Evolutionary conservation across 92 coral and sea anemone species (phyloP).

Genomic region (Phenganax marumi): DNA sequence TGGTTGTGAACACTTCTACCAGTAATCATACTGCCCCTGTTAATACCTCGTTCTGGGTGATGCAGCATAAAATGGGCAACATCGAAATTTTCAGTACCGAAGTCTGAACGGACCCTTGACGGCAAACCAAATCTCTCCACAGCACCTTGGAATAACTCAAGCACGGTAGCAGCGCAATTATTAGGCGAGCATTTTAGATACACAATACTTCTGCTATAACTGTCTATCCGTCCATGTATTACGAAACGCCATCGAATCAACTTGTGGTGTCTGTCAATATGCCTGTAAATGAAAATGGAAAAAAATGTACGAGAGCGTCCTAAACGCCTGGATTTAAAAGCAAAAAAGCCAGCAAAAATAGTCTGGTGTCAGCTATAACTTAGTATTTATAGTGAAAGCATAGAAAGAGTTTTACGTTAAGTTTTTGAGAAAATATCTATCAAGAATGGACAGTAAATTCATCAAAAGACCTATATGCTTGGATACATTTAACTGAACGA

Average conservation of each 20-base stretch:
- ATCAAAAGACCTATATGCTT: background rate
- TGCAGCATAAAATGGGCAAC: constrained; percentile 17
- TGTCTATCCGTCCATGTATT: constrained; percentile 50
- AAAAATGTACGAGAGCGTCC: background rate
- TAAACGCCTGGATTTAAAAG: background rate
- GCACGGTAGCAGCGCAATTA: constrained; percentile 7
- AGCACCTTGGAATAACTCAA: constrained; percentile 7
- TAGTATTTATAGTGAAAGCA: too few species aligned
- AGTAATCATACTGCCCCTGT: constrained; percentile 60
- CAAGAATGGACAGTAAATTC: background rate
- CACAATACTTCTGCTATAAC: constrained; percentile 43
- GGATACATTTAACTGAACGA: too few species aligned
- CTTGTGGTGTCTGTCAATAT: constrained; percentile 51
- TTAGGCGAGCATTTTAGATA: background rate
- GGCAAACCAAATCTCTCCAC: constrained; percentile 16
- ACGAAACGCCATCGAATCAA: constrained; percentile 51
- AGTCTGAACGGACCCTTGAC: constrained; percentile 29
- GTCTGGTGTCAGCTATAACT: too few species aligned
- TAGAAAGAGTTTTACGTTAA: too few species aligned
- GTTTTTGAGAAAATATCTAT: background rate
- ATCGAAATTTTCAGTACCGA: constrained; percentile 28
- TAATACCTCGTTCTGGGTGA: constrained; percentile 44
- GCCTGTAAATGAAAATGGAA: constrained; percentile 25
- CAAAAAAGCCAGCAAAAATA: too few species aligned
- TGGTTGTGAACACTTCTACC: constrained; percentile 54